Percentiles rank a stretch among this genome's conserved stretches.
Conservation (phyloP, 2,888 invertebrate species). For the Epinotia ramella region DNA sequence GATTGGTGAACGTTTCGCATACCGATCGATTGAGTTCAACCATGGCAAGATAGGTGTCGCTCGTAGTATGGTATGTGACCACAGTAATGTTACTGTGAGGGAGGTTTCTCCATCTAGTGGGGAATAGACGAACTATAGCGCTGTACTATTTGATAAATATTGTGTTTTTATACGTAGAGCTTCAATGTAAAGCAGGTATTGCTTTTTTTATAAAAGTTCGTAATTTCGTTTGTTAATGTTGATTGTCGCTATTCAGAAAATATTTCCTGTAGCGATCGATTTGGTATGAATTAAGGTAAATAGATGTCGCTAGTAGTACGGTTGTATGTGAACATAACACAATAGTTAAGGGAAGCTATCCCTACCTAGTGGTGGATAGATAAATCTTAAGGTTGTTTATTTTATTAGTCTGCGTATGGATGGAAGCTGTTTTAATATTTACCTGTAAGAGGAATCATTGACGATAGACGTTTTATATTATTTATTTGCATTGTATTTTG, state of each 20-base stretch:
- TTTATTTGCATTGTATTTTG: background rate
- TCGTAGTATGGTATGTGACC: conserved; percentile 51
- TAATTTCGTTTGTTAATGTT: too few species aligned
- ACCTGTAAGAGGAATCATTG: background rate
- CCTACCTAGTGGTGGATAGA: background rate
- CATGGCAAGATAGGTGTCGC: conserved; percentile 15
- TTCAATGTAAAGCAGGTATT: too few species aligned
- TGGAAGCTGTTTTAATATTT: background rate
- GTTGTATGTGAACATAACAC: background rate
- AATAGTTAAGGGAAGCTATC: background rate
- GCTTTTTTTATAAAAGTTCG: too few species aligned
- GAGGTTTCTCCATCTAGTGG: too few species aligned
- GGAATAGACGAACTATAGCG: too few species aligned
- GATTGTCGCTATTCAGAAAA: background rate
- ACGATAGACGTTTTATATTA: too few species aligned
- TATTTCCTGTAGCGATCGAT: background rate
- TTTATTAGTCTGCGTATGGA: background rate
- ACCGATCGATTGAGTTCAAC: conserved; percentile 9
- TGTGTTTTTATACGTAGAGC: too few species aligned
- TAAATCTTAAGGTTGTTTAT: background rate
- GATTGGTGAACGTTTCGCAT: background rate
- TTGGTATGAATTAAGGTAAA: background rate
- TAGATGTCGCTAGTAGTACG: background rate
- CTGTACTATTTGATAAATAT: too few species aligned
- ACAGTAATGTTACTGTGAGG: too few species aligned